Base-by-base conservation (phyloP, 30 jellyfish, hydroid and myxozoan genomes). In the Aurelia coerulea region DNA sequence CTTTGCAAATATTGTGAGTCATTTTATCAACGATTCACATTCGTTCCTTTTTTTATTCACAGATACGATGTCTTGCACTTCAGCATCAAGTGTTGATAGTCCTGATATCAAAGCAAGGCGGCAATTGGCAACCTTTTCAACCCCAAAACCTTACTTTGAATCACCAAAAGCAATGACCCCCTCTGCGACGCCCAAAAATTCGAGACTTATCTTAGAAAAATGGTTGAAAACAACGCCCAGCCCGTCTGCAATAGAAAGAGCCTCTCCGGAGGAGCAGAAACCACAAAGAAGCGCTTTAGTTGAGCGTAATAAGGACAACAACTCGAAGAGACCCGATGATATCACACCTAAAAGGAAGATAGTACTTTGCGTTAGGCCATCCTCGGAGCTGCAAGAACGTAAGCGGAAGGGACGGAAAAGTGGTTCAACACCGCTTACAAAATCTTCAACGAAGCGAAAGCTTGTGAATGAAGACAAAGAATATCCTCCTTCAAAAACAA, bases 181-280 rank as follows among this genome's bases (percentile, higher is more conserved):
- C n/a, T 50, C 73, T n/a, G 53, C 77, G 11, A 83, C 92, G 0
- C 92, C 92, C 8, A 83, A 83, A 63, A 83, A 83, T 42, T 83
- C 92, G 14, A 76, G 92, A 13, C 52, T 83, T 41, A 73, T 83
- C 62, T 64, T 83, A 19, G 92, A 83, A 52, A 64, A 83, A 60
- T 83, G 92, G 92, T 73, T 83, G 50, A 70, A 70, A 35, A 58
- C 92, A 17, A 83, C 86, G 14, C 92, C 92, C 29, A 70, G 92
- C 65, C 92, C 92, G 0, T 51, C 80, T 37, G 31, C 86, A 8
- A 32, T 33, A 0, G 77, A 52, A 11, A 18, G 18, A 13, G 52
- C 63, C 51, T 67, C 84, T 3, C 54, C 67, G 39, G 90, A 65
- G 14, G 16, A 66, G 65, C 60, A 56, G 29, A 46, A n/a, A 56